Conservation (phyloP, 2,888 invertebrate species). For the Tipula vernalis region DNA sequence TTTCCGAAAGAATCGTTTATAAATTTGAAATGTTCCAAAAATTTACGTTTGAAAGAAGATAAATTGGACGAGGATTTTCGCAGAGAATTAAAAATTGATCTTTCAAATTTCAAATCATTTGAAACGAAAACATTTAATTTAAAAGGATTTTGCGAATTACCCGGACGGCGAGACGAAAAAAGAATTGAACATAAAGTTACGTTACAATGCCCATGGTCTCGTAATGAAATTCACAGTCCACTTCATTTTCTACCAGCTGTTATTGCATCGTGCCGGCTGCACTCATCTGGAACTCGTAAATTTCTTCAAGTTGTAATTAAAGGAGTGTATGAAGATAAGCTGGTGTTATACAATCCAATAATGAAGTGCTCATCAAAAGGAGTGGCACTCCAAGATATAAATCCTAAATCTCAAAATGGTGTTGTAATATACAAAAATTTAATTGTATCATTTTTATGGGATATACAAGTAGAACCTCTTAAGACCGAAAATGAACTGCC, state of each 20-base stretch:
- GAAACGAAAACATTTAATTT: slow-evolving; percentile 48
- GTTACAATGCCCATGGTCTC: slow-evolving; percentile 67
- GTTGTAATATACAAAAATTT: slow-evolving; percentile 61
- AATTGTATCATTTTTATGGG: slow-evolving; percentile 75
- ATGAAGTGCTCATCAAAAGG: slow-evolving; percentile 47
- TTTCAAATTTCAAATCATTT: slow-evolving; percentile 51
- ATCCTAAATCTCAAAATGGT: slow-evolving; percentile 46
- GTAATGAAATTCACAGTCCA: slow-evolving; percentile 56
- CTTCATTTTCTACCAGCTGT: slow-evolving; percentile 77
- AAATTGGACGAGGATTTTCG: slow-evolving; percentile 29
- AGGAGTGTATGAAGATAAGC: slow-evolving; percentile 40
- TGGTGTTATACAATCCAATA: slow-evolving; percentile 38
- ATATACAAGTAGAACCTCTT: slow-evolving; percentile 52
- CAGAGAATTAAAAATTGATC: slow-evolving; percentile 42
- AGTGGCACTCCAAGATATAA: slow-evolving; percentile 50
- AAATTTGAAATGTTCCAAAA: slow-evolving; percentile 31
- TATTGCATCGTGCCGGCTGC: slow-evolving; percentile 63
- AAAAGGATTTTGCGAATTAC: slow-evolving; percentile 58
- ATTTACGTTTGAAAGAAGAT: slow-evolving; percentile 27
- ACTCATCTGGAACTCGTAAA: slow-evolving; percentile 74
- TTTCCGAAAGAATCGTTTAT: slow-evolving; percentile 49
- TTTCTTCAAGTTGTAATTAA: slow-evolving; percentile 67
- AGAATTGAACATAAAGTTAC: slow-evolving; percentile 66
- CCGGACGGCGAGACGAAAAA: slow-evolving; percentile 55
- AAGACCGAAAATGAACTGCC: slow-evolving; percentile 43